Conservation (phyloP, 2,888 invertebrate species). For the Cantharis lateralis region DNA sequence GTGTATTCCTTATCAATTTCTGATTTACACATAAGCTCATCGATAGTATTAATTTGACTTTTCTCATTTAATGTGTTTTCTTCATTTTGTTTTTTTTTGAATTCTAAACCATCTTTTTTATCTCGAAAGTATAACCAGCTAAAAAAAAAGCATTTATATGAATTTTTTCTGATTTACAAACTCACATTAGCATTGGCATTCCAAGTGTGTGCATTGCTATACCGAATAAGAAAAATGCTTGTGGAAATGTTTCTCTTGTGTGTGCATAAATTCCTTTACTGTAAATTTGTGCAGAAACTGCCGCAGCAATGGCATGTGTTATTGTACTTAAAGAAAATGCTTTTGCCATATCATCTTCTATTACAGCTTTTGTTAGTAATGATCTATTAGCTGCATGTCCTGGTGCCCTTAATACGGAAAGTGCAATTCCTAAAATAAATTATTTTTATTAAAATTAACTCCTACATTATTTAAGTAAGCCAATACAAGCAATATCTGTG, state of each 20-base stretch:
- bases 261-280: slow-evolving; percentile 59
- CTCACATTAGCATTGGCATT: slow-evolving; percentile 59
- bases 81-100: slow-evolving; percentile 8
- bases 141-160: slow-evolving; percentile 5
- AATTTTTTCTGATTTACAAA: slow-evolving; percentile 24
- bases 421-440: slow-evolving; percentile 11
- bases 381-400: slow-evolving; percentile 38
- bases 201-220: slow-evolving; percentile 58
- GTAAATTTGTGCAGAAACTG: slow-evolving; percentile 63
- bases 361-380: slow-evolving; percentile 51
- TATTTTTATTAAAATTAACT: neutral
- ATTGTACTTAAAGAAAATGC: slow-evolving; percentile 63
- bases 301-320: slow-evolving; percentile 62
- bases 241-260: slow-evolving; percentile 59
- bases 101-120: slow-evolving; percentile 7
- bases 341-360: slow-evolving; percentile 50
- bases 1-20: neutral
- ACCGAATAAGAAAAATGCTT: slow-evolving; percentile 63
- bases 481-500: too few species aligned
- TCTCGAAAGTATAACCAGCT: slow-evolving; percentile 33
- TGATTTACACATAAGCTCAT: neutral
- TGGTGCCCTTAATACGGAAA: slow-evolving; percentile 10
- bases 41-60: neutral
- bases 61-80: neutral
- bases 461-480: too few species aligned